These are phyloP conservation scores for Mirza zaza DNA, from an alignment of 2,113 vertebrate genomes.

Conservation along the genomic window DNA sequence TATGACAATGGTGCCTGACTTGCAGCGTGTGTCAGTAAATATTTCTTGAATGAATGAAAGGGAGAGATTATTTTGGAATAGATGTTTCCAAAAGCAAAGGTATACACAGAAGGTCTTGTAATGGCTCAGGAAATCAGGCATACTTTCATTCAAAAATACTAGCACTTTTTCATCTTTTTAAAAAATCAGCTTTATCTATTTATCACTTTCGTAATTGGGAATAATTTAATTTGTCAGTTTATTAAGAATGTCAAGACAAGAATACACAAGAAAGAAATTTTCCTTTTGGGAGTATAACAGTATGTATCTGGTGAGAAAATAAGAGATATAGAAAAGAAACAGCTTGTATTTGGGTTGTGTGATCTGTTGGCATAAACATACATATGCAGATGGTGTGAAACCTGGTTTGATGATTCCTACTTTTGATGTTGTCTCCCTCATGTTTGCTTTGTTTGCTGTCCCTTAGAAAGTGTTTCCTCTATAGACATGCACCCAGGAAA, in stretches of 20 bases:
- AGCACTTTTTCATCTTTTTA: not conserved
- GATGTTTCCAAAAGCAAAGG: constrained; percentile 25
- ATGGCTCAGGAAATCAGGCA: not conserved
- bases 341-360: not conserved
- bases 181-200: constrained; percentile 2
- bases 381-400: not conserved
- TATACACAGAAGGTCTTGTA: not conserved
- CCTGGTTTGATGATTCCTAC: not conserved
- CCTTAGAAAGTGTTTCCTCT: constrained; percentile 11
- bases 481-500: not conserved
- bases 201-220: constrained; percentile 21
- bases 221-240: not conserved
- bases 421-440: not conserved
- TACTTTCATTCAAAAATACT: not conserved
- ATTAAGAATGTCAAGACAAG: not conserved
- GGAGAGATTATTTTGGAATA: not conserved
- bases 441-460: not conserved
- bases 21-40: not conserved
- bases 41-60: not conserved
- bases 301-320: not conserved
- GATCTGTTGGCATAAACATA: not conserved
- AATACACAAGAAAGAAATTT: not conserved
- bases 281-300: not conserved
- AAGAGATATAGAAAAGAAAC: not conserved
- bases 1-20: not conserved